Base-by-base conservation (phyloP, 2,113 vertebrate genomes). In the Microcebus ravelobensis region DNA sequence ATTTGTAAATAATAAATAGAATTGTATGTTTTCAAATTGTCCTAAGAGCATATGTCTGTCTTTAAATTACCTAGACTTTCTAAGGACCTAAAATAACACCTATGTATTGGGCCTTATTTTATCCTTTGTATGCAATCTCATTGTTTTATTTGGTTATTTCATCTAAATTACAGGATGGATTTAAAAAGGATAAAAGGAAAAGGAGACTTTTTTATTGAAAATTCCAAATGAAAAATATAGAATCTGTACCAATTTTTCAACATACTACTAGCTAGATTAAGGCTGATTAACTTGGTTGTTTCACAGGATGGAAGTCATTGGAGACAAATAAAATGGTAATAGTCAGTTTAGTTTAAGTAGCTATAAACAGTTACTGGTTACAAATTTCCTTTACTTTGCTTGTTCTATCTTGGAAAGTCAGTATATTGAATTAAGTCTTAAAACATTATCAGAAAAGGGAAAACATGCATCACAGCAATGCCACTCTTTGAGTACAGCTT, bases 401-500 rank as follows among this genome's bases (percentile, higher is more conserved):
- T 86, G 5, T 52, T 55, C 34, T 65, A 71, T 57, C 13, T 25
- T 23, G 0, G 29, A 63, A 86, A 65, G 4, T 27, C 15, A 80
- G 7, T 50, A 65, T 89, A 67, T n/a, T 57, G 11, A 31, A 4
- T 65, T 74, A 67, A 45, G 11, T 63, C 36, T 63, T 85, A 73
- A 55, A 55, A 70, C n/a, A 61, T 86, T 34, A 42, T 17, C 2
- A 45, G 17, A 74, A 77, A 90, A 55, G 34, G 9, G 67, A 55
- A 95, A 15, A n/a, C 11, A 39, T 34, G 5, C 2, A 25, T 45
- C 12, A 42, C 3, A 87, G 29, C 14, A 61, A 10, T n/a, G 6
- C 1, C 4, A 10, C 1, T 31, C 23, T 1, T n/a, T 67, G 9
- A 88, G 25, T 14, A n/a, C 17, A n/a, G 0, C 0, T 80, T 39